A percentile compares a stretch with the other conserved stretches of the same genome.
Conservation (phyloP, 2,113 vertebrate genomes). For the Trichomycterus rosablanca region DNA sequence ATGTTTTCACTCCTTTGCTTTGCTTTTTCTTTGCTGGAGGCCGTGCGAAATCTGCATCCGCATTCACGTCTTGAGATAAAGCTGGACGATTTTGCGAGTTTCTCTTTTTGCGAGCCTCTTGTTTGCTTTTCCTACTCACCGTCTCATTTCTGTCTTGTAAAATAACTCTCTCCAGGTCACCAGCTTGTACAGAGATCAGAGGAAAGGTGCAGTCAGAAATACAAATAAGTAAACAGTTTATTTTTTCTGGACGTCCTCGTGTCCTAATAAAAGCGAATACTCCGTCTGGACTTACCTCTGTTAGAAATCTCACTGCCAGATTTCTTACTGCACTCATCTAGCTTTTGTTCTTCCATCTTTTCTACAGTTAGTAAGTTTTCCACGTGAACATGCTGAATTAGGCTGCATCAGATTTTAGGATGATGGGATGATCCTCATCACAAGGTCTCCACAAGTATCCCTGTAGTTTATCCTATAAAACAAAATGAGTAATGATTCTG, state of each 20-base stretch:
- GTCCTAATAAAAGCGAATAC: no score
- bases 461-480: no score
- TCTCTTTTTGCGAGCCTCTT: no score
- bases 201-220: background rate
- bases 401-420: no score
- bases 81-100: no score
- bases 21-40: conserved; percentile 6
- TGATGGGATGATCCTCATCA: no score
- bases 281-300: conserved; percentile 1
- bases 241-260: no score
- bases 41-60: background rate
- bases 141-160: background rate
- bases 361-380: no score
- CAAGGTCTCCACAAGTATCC: no score
- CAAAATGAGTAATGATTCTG: no score
- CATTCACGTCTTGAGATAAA: background rate
- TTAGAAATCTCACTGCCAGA: background rate
- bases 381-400: no score
- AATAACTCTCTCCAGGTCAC: background rate
- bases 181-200: background rate
- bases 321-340: background rate
- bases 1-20: conserved; percentile 18
- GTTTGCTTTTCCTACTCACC: background rate
- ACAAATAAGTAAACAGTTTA: no score
- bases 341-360: conserved; percentile 7